A percentile compares a stretch with the other conserved stretches of the same genome.
These are phyloP conservation scores for Rhodeus uyekii DNA, from an alignment of 2,797 vertebrate genomes.

Conservation along the genomic window DNA sequence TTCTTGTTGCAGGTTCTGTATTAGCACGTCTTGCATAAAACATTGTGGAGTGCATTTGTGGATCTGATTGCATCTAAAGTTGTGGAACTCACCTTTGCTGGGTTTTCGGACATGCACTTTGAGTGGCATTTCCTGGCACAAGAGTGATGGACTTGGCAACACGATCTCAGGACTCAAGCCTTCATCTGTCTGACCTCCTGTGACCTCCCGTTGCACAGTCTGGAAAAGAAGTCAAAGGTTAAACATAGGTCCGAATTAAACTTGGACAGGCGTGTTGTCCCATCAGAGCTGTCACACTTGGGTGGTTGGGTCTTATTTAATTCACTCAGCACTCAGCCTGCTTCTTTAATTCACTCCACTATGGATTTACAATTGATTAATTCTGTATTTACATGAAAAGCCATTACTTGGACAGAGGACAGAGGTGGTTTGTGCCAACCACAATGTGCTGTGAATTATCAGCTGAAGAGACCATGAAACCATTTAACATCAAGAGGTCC, in stretches of 20 bases:
- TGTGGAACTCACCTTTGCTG: slow-evolving; percentile 78
- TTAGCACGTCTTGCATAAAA: background rate
- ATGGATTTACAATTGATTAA: background rate
- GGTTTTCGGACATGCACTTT: slow-evolving; percentile 80
- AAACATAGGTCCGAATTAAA: slow-evolving; percentile 28
- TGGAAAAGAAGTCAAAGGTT: slow-evolving; percentile 61
- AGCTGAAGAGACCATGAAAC: background rate
- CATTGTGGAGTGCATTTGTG: background rate
- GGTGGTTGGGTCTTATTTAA: background rate
- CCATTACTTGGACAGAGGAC: background rate
- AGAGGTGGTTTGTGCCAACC: background rate
- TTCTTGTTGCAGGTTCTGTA: slow-evolving; percentile 2
- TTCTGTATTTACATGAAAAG: slow-evolving; percentile 5
- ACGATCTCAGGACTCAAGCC: slow-evolving; percentile 75
- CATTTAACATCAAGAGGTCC: background rate
- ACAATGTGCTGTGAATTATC: too few species aligned
- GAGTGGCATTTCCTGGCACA: slow-evolving; percentile 77
- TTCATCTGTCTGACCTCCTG: slow-evolving; percentile 68
- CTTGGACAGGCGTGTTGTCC: background rate
- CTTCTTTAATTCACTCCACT: background rate
- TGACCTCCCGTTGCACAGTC: slow-evolving; percentile 76
- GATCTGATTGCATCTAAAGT: background rate
- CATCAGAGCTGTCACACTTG: background rate
- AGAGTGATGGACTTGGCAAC: slow-evolving; percentile 71
- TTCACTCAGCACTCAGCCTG: background rate